A percentile compares a stretch with the other conserved stretches of the same genome.
These are phyloP conservation scores for Odontomachus brunneus DNA, from an alignment of 1,140 invertebrate species.

Conservation along the genomic window DNA sequence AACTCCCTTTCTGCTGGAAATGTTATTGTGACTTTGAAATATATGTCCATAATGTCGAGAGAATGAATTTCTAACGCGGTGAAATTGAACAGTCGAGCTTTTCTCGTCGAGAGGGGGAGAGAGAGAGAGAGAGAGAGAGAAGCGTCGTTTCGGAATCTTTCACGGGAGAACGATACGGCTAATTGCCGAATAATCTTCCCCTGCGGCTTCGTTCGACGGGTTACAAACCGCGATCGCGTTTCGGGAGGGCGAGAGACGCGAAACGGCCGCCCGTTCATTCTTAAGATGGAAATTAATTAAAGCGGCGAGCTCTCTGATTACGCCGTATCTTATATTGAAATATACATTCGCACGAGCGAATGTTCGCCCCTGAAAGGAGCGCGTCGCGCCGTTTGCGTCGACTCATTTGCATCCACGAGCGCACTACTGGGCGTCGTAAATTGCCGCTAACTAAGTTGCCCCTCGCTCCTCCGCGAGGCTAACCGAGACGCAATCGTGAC, in stretches of 20 bases:
- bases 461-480: neutral
- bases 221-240: neutral
- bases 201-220: no score
- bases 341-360: neutral
- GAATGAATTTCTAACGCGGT: neutral
- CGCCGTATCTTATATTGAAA: conserved; percentile 1
- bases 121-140: no score
- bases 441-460: conserved; percentile 5
- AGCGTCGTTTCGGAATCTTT: neutral
- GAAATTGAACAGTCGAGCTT: neutral
- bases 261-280: conserved; percentile 1
- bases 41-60: neutral
- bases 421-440: neutral
- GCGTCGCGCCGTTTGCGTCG: neutral
- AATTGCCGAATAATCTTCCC: neutral
- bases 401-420: conserved; percentile 37
- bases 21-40: neutral
- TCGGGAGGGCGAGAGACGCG: no score
- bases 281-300: conserved; percentile 49
- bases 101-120: no score
- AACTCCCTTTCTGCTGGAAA: neutral
- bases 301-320: conserved; percentile 9
- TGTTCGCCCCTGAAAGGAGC: neutral
- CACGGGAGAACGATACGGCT: neutral
- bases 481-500: neutral